Conservation (phyloP, 2,113 vertebrate species). For the Balaenoptera acutorostrata region DNA sequence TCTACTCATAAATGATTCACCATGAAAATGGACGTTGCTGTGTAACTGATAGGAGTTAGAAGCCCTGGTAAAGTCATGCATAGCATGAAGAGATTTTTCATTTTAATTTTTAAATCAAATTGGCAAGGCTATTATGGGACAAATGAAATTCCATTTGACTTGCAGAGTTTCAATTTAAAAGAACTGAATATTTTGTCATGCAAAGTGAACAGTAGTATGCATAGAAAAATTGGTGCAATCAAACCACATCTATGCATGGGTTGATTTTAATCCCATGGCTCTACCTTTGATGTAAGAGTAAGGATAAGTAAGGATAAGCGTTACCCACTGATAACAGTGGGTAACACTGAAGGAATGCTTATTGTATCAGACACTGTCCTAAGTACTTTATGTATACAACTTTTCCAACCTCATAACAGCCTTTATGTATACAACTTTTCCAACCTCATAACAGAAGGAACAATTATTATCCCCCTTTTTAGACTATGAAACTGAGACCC, state of each 20-base stretch:
- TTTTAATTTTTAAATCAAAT: constrained; percentile 30
- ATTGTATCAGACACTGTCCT: not conserved
- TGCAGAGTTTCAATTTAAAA: not conserved
- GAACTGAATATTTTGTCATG: not conserved
- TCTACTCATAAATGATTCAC: not conserved
- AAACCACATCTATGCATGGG: not conserved
- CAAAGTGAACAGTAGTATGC: not conserved
- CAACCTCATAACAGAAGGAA: not conserved
- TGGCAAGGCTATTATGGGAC: not conserved
- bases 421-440: not conserved
- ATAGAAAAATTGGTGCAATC: not conserved
- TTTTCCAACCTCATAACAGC: not conserved
- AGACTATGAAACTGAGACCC: not conserved
- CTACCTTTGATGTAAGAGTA: not conserved
- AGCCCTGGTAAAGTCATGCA: not conserved
- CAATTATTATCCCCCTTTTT: not conserved
- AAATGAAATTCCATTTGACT: not conserved
- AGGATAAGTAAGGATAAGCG: not conserved
- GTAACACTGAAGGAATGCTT: not conserved
- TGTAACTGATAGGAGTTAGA: not conserved
- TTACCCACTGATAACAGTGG: not conserved
- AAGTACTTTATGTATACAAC: not conserved
- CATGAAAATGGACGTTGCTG: not conserved
- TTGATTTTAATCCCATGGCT: not conserved
- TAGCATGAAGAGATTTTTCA: not conserved